Conservation (phyloP, 2,888 invertebrate genomes). For the Salpingus planirostris region DNA sequence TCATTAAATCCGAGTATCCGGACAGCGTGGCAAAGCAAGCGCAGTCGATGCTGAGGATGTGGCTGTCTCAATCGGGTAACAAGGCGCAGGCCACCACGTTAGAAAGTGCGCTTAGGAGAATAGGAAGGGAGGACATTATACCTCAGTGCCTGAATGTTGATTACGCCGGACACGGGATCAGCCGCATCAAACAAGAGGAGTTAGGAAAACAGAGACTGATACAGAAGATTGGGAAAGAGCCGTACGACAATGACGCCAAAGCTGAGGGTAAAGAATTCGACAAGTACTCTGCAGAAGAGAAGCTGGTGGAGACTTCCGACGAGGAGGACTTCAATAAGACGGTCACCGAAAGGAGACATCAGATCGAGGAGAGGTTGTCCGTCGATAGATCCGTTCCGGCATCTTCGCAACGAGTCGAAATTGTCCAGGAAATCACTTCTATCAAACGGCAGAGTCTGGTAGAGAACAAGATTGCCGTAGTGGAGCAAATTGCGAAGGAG, state of each 20-base stretch:
- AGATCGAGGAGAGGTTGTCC: constrained; percentile 65
- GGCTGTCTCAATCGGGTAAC: constrained; percentile 48
- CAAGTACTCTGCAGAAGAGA: constrained; percentile 75
- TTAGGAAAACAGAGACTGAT: constrained; percentile 48
- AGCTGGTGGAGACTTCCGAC: constrained; percentile 51
- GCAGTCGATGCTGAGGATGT: constrained; percentile 55
- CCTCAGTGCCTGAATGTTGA: constrained; percentile 67
- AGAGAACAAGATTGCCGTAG: constrained; percentile 47
- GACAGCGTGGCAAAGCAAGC: constrained; percentile 69
- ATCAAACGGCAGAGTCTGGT: constrained; percentile 50
- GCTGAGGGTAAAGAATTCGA: constrained; percentile 44
- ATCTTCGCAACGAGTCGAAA: constrained; percentile 64
- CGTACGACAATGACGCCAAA: constrained; percentile 10
- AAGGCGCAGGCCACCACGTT: constrained; percentile 49
- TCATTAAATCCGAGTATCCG: constrained; percentile 65
- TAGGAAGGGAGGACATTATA: constrained; percentile 87
- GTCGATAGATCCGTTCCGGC: constrained; percentile 61
- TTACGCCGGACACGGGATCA: constrained; percentile 36
- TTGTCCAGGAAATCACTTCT: constrained; percentile 50
- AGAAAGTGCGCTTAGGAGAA: constrained; percentile 75
- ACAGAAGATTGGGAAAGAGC: constrained; percentile 33
- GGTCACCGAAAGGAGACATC: constrained; percentile 67
- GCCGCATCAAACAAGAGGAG: constrained; percentile 34
- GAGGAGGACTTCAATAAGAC: constrained; percentile 59
- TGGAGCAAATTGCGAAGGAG: constrained; percentile 48